Evolutionary conservation across 2,888 invertebrate species (phyloP).

Genomic region (Drepana falcataria): DNA sequence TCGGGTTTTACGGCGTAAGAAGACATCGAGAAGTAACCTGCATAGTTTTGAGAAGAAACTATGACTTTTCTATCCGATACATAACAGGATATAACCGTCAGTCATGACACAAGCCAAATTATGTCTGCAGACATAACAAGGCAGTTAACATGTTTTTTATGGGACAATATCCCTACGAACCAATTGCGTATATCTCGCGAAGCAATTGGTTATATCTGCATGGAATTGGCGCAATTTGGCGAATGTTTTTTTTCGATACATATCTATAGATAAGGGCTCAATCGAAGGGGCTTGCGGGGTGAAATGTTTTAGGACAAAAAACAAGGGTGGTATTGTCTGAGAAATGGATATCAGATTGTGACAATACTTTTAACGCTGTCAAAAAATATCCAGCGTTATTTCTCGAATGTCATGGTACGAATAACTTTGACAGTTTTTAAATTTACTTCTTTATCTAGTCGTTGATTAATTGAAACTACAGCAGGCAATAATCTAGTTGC

Average conservation of each 20-base stretch:
- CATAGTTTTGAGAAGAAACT: too few relatives aligned
- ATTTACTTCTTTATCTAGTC: too few relatives aligned
- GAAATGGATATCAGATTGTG: background rate
- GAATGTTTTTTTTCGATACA: conserved; percentile 38
- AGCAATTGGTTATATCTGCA: conserved; percentile 21
- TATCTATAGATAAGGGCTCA: conserved; percentile 32
- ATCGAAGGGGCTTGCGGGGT: conserved; percentile 15
- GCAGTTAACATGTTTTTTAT: conserved; percentile 26
- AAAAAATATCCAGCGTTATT: too few relatives aligned
- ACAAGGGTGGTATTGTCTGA: background rate
- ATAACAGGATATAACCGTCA: background rate
- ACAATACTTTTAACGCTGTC: background rate
- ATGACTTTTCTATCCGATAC: background rate
- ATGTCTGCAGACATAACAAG: background rate
- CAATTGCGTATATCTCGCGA: conserved; percentile 23
- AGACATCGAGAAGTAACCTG: too few relatives aligned
- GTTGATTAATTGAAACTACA: too few relatives aligned
- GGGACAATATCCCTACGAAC: conserved; percentile 19
- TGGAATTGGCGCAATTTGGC: conserved; percentile 41
- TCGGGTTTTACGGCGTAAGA: too few relatives aligned
- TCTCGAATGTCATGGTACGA: too few relatives aligned
- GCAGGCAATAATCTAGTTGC: too few relatives aligned
- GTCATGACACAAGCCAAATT: background rate
- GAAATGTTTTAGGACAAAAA: conserved; percentile 1
- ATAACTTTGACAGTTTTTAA: too few relatives aligned